Evolutionary conservation across 2,888 invertebrate genomes (phyloP).

Genomic region (Cosmia trapezina): DNA sequence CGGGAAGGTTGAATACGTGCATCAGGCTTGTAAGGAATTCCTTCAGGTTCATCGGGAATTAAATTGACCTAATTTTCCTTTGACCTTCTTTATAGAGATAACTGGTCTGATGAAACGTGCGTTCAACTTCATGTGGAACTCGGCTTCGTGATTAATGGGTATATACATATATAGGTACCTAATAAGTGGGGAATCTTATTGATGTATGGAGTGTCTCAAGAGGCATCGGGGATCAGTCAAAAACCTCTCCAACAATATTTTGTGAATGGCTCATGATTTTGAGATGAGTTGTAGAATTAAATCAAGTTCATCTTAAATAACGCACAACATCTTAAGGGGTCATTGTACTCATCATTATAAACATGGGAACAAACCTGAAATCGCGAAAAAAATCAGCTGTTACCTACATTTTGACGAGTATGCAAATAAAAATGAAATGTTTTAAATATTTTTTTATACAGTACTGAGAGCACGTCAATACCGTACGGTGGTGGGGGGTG

Average conservation of each 20-base stretch:
- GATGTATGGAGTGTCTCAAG: conserved; percentile 11
- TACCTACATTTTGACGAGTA: too few species aligned
- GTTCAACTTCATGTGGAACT: conserved; percentile 46
- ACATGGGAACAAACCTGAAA: too few species aligned
- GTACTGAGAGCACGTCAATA: too few species aligned
- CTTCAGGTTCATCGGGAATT: conserved; percentile 67
- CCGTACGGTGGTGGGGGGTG: too few species aligned
- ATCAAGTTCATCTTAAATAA: not conserved
- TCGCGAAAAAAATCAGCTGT: too few species aligned
- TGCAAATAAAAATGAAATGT: too few species aligned
- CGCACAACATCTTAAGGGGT: too few species aligned
- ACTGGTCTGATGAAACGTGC: conserved; percentile 54
- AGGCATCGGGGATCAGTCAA: not conserved
- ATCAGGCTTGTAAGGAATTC: conserved; percentile 66
- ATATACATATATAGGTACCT: not conserved
- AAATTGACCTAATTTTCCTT: conserved; percentile 70
- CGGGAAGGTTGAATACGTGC: conserved; percentile 62
- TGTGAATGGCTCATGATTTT: not conserved
- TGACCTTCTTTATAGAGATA: conserved; percentile 63
- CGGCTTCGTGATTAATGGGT: conserved; percentile 36
- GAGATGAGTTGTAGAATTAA: not conserved
- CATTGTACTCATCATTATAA: too few species aligned
- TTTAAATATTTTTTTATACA: too few species aligned
- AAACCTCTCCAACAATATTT: not conserved
- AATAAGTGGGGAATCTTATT: conserved; percentile 14